Conservation (phyloP, 2,888 invertebrate species). For the Alloplasta piceator region DNA sequence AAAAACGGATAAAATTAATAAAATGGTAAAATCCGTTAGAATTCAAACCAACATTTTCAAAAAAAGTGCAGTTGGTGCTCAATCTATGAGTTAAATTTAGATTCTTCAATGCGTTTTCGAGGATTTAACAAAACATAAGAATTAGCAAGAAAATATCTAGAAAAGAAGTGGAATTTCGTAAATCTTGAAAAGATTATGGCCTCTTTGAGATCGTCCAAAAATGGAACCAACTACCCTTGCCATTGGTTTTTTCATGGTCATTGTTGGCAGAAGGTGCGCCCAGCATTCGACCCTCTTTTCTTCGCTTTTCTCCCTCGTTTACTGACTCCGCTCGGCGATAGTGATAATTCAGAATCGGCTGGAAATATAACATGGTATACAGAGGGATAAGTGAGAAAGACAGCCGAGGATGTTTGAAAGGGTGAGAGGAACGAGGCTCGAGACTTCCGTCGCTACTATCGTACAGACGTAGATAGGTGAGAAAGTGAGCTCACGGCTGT, state of each 20-base stretch:
- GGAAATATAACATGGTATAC: slow-evolving; percentile 21
- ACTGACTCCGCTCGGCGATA: slow-evolving; percentile 55
- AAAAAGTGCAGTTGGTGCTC: too few species aligned
- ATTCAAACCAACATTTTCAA: too few species aligned
- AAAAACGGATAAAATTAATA: too few species aligned
- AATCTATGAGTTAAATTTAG: too few species aligned
- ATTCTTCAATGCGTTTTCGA: too few species aligned
- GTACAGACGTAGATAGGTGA: slow-evolving; percentile 22
- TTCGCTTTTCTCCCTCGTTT: slow-evolving; percentile 54
- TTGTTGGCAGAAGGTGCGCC: slow-evolving; percentile 46
- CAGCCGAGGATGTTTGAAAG: slow-evolving; percentile 20
- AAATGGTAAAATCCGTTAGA: too few species aligned
- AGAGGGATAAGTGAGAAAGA: slow-evolving; percentile 25
- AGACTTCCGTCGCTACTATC: slow-evolving; percentile 19
- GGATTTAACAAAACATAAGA: too few species aligned
- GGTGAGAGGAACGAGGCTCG: slow-evolving; percentile 41
- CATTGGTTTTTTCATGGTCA: background rate
- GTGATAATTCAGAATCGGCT: slow-evolving; percentile 51
- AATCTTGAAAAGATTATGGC: too few species aligned
- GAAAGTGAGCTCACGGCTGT: slow-evolving; percentile 40
- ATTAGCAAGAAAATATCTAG: too few species aligned
- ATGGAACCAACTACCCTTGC: too few species aligned
- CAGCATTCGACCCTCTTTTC: slow-evolving; percentile 54
- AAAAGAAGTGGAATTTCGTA: too few species aligned
- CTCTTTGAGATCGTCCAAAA: too few species aligned